phyloP scores from a whole-genome alignment of 2,888 invertebrate genomes.

The Congeria kusceri region DNA sequence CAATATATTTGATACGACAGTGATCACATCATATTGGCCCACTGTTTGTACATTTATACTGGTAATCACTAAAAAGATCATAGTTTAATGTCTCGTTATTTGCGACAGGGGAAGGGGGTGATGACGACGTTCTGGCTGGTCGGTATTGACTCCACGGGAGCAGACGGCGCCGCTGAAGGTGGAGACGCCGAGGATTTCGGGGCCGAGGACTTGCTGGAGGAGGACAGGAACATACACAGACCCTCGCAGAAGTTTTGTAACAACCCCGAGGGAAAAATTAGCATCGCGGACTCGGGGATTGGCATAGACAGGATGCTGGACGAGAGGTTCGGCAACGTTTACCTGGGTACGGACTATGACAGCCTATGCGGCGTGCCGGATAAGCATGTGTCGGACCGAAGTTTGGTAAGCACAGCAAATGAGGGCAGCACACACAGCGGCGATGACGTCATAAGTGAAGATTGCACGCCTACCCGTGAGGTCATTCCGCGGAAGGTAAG shows the following conservation, averaged over 20 bases:
- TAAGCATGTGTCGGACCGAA: no score
- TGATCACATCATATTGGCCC: no score
- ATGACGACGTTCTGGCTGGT: constrained; percentile 81
- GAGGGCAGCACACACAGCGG: no score
- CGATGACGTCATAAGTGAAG: no score
- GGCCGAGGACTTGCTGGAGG: neutral
- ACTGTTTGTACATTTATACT: no score
- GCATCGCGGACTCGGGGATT: constrained; percentile 58
- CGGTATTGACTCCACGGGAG: constrained; percentile 28
- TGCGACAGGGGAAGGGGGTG: constrained; percentile 79
- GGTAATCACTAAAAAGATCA: no score
- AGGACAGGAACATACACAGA: neutral
- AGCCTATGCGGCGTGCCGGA: neutral
- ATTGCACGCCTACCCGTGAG: no score
- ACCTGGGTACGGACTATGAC: constrained; percentile 1
- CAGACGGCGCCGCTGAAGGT: neutral
- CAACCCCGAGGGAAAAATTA: constrained; percentile 40
- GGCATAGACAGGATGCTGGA: constrained; percentile 35
- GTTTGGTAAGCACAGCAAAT: no score
- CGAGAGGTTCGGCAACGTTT: constrained; percentile 18
- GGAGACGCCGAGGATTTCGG: neutral
- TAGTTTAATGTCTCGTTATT: no score
- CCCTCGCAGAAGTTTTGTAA: constrained; percentile 13
- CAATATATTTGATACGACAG: no score
- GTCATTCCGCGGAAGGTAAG: no score